Evolutionary conservation across 2,888 invertebrate species (phyloP), one percentile per base, ranked within the genome.

Genomic region (Hydrotaea cyrtoneurina): DNA sequence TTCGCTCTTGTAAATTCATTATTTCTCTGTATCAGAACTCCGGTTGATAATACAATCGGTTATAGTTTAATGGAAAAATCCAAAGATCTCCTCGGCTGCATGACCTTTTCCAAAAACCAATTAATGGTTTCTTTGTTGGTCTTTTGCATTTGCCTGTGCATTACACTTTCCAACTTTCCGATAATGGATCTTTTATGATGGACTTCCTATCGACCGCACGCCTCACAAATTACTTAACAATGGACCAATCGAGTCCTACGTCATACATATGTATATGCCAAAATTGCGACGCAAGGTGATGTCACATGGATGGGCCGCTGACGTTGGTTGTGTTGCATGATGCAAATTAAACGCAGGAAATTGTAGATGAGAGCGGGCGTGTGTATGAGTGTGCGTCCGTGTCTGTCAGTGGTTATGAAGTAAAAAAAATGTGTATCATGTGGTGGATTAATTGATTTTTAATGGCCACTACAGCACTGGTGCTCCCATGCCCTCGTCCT

Each of bases 401-500:
- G 15, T 7, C n/a, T 26, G 31, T 62, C 62, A 39, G 19, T 43
- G 43, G 19, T 66, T 36, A 43, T 19, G 10, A 66, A 66, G 39
- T 23, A 43, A 43, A 69, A 43, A 69, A 31, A 46, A 69, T 69
- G 69, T 78, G 69, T 64, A 78, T 79, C 84, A 84, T 81, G 84
- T 81, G 84, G 59, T 66, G 78, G 78, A 85, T 82, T 85, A 81
- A 85, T 81, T 85, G 84, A 82, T 85, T 85, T 85, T 79, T 85
- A 85, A 85, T 85, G 84, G 79, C 81, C 76, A 79, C 76, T 26
- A 15, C 4, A 19, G 17, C 59, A 13, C 26, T 59, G n/a, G 50
- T 50, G 43, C 21, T 57, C 57, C 23, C 23, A 11, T 2, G 5
- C 13, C 17, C 7, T 57, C 19, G 7, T 7, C 31, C 31, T 7